Evolutionary conservation across 2,113 vertebrate species (phyloP).

Genomic region (Stictonetta naevosa): DNA sequence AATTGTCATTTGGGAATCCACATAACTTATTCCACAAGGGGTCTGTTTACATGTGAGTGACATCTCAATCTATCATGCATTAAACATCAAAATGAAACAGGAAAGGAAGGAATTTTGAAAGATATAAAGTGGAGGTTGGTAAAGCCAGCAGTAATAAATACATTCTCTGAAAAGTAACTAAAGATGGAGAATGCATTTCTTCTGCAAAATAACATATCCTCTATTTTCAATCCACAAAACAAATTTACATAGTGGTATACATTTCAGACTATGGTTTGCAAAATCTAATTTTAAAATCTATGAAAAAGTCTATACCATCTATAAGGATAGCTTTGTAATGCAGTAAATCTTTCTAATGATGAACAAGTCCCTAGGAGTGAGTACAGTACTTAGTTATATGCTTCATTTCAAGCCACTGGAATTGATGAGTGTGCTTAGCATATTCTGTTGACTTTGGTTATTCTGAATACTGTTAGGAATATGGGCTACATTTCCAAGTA

Average conservation of each 20-base stretch:
- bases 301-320: background rate
- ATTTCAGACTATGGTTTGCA: background rate
- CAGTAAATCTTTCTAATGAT: background rate
- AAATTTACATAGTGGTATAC: background rate
- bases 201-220: background rate
- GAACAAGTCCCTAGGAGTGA: background rate
- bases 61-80: background rate
- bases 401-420: background rate
- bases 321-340: background rate
- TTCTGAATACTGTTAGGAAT: background rate
- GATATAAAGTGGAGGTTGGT: background rate
- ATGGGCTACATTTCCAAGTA: background rate
- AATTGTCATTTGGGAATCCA: background rate
- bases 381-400: background rate
- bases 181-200: background rate
- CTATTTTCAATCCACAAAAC: background rate
- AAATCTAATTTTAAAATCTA: background rate
- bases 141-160: background rate
- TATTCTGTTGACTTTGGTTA: background rate
- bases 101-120: background rate
- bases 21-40: background rate
- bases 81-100: background rate
- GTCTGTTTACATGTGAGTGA: background rate
- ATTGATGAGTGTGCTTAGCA: background rate
- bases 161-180: background rate